Evolutionary conservation across 1,140 invertebrate species (phyloP).

Genomic region (Lepidurus couesii): DNA sequence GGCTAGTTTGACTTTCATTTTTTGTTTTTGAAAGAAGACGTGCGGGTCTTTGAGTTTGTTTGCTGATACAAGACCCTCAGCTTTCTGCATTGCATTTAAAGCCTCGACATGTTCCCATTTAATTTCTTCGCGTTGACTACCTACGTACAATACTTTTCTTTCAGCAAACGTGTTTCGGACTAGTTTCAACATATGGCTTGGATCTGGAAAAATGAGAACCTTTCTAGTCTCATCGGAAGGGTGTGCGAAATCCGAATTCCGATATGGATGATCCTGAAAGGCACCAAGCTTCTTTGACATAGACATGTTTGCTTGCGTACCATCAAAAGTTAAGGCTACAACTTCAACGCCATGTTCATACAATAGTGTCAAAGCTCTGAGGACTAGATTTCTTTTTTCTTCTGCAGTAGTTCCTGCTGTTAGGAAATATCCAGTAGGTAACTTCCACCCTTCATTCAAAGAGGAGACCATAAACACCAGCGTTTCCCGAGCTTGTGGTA

Average conservation of each 20-base stretch:
- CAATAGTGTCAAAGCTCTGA: conserved; percentile 36
- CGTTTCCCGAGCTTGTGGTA: conserved; percentile 41
- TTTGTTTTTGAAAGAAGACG: conserved; percentile 40
- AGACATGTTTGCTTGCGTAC: conserved; percentile 38
- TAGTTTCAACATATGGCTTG: conserved; percentile 39
- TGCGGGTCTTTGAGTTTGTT: conserved; percentile 41
- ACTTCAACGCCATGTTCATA: conserved; percentile 37
- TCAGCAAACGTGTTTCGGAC: conserved; percentile 40
- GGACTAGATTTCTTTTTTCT: conserved; percentile 39
- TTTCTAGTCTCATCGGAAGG: conserved; percentile 29
- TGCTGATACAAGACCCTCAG: conserved; percentile 38
- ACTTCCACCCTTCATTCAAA: conserved; percentile 42
- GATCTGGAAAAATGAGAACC: conserved; percentile 37
- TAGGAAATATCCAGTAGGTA: conserved; percentile 43
- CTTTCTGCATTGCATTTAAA: conserved; percentile 39
- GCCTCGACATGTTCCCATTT: conserved; percentile 40
- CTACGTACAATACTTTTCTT: conserved; percentile 29
- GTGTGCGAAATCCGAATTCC: conserved; percentile 31
- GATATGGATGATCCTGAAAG: conserved; percentile 31
- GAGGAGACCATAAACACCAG: conserved; percentile 42
- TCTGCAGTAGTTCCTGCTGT: conserved; percentile 37
- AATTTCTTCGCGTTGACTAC: conserved; percentile 37
- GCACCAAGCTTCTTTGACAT: conserved; percentile 34
- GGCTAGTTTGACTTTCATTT: conserved; percentile 43
- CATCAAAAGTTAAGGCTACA: conserved; percentile 43